Base-by-base conservation (phyloP, 64 coral and sea anemone species). In the Actinia equina region DNA sequence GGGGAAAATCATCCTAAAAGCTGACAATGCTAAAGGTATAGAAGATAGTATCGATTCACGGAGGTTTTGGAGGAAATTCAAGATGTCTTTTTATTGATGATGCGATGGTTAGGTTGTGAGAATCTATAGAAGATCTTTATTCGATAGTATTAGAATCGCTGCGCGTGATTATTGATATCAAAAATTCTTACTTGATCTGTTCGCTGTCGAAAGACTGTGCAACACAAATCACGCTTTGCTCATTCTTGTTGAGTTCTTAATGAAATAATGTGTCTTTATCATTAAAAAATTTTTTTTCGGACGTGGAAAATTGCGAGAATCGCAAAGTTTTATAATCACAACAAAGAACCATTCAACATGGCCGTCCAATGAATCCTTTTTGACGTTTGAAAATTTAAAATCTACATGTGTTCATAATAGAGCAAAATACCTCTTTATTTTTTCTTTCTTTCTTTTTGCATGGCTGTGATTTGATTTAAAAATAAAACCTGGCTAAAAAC, bases 1-100 rank as follows among this genome's bases (percentile, higher is more conserved):
- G 18, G 94, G 94, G 1, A 96, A 96, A 79, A 64, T 96, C 62
- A 96, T 96, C n/a, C 85, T 96, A 88, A 96, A 96, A 84, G 94
- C 94, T 2, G 94, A 96, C 85, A 93, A 85, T 55, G 94, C 94
- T 4, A 96, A 96, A 90, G 94, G 94, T 96, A 71, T 9, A 23
- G 2, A 74, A 26, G 69, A 74, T 30, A 42, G n/a, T 7, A 74
- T 74, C 12, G 69, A 14, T 74, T 74, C 13, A 14, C 6, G 11
- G 26, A 30, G 8, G 4, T 14, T 41, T 14, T 15, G 37, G 9
- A 11, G 8, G 0, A 2, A 10, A 37, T 15, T 30, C 5, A 41
- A 5, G 25, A 13, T 10, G 25, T 37, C 41, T 74, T 74, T 74
- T 37, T 14, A 74, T 37, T 74, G 7, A 74, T 23, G 41, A 7